Evolutionary conservation across 2,888 invertebrate species (phyloP).

Genomic region (Aleiodes leptofemur): DNA sequence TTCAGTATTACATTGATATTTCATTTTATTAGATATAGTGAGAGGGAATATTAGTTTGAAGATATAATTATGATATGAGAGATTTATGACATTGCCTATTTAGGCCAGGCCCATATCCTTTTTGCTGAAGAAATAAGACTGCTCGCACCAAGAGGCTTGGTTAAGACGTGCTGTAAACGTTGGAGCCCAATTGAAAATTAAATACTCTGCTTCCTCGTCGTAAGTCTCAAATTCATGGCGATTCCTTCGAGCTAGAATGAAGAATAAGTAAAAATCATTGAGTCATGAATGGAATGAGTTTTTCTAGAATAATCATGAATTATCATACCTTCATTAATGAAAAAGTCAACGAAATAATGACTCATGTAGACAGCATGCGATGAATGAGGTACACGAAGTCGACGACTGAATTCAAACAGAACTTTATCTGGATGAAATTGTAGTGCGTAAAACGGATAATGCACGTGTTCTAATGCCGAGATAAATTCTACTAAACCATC

Average conservation of each 20-base stretch:
- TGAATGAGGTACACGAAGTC: constrained; percentile 80
- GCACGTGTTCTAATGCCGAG: constrained; percentile 84
- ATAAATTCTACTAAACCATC: constrained; percentile 81
- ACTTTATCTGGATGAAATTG: constrained; percentile 97
- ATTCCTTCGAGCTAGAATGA: constrained; percentile 79
- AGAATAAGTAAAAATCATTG: constrained; percentile 2
- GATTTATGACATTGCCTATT: not conserved
- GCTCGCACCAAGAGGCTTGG: too few species aligned
- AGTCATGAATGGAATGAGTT: constrained; percentile 51
- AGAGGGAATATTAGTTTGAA: too few species aligned
- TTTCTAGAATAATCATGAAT: constrained; percentile 76
- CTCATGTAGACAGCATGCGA: constrained; percentile 79
- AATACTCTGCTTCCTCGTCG: constrained; percentile 75
- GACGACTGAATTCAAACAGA: constrained; percentile 81
- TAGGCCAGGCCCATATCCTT: not conserved
- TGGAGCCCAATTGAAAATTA: constrained; percentile 85
- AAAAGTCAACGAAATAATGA: constrained; percentile 89
- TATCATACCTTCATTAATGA: constrained; percentile 83
- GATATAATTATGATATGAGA: too few species aligned
- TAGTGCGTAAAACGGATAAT: constrained; percentile 87
- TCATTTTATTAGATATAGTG: too few species aligned
- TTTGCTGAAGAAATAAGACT: too few species aligned
- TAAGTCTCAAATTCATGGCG: constrained; percentile 78
- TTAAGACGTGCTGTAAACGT: constrained; percentile 77
- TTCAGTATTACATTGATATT: too few species aligned